Evolutionary conservation across 2,888 invertebrate species (phyloP), one percentile per base, ranked within the genome.

Genomic region (Thyatira batis): DNA sequence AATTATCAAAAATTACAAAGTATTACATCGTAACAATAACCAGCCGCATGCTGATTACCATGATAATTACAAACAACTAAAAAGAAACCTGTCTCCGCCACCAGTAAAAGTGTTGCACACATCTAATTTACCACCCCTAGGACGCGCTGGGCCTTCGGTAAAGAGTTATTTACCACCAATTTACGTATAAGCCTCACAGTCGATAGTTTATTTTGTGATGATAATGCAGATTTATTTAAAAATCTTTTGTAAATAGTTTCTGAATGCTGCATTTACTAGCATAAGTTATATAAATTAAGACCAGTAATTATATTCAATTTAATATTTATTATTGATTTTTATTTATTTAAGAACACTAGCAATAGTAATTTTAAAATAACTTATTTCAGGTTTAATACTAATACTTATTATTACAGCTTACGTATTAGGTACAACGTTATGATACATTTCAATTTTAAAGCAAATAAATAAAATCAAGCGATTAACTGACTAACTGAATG

Each of bases 1-100:
- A 6, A 76, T 82, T 20, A 85, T 91, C 20, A 92, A 87, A 73
- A 92, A 89, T 65, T 92, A 92, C 56, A 92, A 92, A 76, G 83
- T 89, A 20, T 69, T 92, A 57, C 88, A 89, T 62, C 76, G 91
- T 50, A 87, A 86, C 58, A 82, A 82, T 55, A 80, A 75, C 57
- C 67, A 68, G 33, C 75, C 74, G 23, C 80, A 74, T 30, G 54
- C 58, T n/a, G 74, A 77, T 33, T 71, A 77, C 30, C 72, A 77
- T 58, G 68, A 73, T 49, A 68, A 73, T 44, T 28, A 48, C 46
- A 78, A 77, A 61, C 71, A 76, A 51, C 60, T 78, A 30, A 70
- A 65, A 57, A 78, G 80, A 61, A 82, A 84, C 57, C 58, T 79
- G 50, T 77, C 75, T 45, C 82, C 83, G 49, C 78, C 80, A 28